Evolutionary conservation across 2,888 invertebrate species (phyloP).

Genomic region (Monoplex corrugatus): DNA sequence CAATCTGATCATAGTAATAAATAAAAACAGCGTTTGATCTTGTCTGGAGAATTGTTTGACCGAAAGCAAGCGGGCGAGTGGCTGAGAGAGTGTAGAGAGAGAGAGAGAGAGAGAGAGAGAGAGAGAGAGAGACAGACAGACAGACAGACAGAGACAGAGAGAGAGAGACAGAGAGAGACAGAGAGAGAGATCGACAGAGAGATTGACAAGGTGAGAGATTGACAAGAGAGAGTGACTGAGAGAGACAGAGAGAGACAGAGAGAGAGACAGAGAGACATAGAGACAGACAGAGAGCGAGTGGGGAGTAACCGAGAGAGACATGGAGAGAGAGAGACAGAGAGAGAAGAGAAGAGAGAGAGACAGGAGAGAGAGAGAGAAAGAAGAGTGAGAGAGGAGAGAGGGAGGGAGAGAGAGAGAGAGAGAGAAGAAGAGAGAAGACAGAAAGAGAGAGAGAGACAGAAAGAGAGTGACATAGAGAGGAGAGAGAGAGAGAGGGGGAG

Average conservation of each 20-base stretch:
- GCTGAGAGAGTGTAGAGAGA: background rate
- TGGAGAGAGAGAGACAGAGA: background rate
- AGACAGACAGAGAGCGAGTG: background rate
- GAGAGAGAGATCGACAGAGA: background rate
- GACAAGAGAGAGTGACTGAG: background rate
- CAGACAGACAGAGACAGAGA: background rate
- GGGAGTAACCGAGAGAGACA: background rate
- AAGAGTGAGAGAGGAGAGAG: background rate
- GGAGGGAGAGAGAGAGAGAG: background rate
- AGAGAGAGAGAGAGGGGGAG: background rate
- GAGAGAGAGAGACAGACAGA: background rate
- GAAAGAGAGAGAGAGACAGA: background rate
- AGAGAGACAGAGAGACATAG: background rate
- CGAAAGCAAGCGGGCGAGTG: no score
- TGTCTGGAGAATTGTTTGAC: no score
- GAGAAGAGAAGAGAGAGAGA: background rate
- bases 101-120: background rate
- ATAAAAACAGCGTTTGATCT: no score
- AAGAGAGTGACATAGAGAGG: background rate
- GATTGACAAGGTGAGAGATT: background rate
- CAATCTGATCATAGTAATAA: no score
- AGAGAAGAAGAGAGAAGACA: background rate
- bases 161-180: conserved; percentile 13
- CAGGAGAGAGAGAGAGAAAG: background rate
- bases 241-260: background rate